phyloP scores from a whole-genome alignment of 2,797 vertebrate genomes.

The Sarcophilus harrisii region DNA sequence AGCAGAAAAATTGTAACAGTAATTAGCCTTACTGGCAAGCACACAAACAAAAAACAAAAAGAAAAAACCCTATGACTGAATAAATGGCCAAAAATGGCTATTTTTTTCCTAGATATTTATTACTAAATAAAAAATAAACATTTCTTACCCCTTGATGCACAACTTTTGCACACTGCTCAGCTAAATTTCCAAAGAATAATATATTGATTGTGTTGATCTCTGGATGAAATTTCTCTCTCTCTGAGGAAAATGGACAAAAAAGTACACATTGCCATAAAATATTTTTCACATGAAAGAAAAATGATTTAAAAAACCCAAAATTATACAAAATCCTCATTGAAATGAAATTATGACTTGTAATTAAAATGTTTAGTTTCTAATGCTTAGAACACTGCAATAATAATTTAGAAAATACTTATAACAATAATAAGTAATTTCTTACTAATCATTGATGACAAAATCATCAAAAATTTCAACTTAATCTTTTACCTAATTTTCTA shows the following conservation, averaged over 20 bases:
- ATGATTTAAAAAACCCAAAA: neutral
- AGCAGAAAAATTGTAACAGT: neutral
- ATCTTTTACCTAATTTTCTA: neutral
- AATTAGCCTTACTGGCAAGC: neutral
- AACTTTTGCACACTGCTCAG: constrained; percentile 80
- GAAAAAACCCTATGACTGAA: neutral
- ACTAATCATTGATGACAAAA: constrained; percentile 20
- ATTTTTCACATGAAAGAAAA: constrained; percentile 49
- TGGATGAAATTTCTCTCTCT: constrained; percentile 60
- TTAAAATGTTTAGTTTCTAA: constrained; percentile 38
- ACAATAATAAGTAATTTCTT: neutral
- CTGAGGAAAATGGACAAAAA: constrained; percentile 68
- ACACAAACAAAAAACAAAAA: neutral
- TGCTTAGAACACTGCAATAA: constrained; percentile 16
- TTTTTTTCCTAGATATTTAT: neutral
- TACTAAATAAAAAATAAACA: constrained; percentile 30
- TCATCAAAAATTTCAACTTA: constrained; percentile 35
- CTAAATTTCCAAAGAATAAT: constrained; percentile 84
- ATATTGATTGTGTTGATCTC: constrained; percentile 74
- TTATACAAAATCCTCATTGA: constrained; percentile 37
- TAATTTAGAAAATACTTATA: neutral
- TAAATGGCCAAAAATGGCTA: constrained; percentile 12
- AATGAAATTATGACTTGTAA: constrained; percentile 30
- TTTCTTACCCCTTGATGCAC: constrained; percentile 78
- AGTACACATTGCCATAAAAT: neutral